phyloP scores from a whole-genome alignment of 2,797 vertebrate genomes.

The Huso huso region DNA sequence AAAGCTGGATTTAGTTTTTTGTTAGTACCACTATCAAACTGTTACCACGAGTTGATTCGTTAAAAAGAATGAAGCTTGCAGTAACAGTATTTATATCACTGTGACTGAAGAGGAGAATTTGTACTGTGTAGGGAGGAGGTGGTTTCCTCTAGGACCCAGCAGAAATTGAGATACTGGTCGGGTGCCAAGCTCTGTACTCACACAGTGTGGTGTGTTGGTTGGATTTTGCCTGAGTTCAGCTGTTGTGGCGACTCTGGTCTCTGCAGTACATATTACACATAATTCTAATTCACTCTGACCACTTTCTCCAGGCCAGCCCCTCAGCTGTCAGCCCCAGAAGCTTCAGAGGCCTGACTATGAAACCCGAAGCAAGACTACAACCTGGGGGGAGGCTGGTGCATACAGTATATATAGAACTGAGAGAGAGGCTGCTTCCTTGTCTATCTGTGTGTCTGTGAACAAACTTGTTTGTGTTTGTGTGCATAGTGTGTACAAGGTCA shows the following conservation, averaged over 20 bases:
- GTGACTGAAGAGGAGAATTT: no score
- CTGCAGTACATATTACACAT: conserved; percentile 55
- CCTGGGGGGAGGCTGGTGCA: not conserved
- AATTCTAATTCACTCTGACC: conserved; percentile 56
- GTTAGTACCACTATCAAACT: no score
- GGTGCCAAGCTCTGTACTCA: not conserved
- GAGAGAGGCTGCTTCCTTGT: no score
- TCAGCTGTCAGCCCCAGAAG: conserved; percentile 22
- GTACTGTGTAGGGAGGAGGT: no score
- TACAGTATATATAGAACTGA: no score
- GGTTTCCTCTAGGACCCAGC: not conserved
- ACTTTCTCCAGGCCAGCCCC: conserved; percentile 38
- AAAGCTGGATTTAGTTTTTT: no score
- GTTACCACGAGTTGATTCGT: no score
- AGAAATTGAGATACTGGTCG: not conserved
- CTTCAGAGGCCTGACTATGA: not conserved
- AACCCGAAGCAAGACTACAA: not conserved
- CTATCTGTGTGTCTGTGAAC: no score
- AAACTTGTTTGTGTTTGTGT: no score
- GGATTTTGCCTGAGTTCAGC: conserved; percentile 38
- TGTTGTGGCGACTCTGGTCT: conserved; percentile 55
- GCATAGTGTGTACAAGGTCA: no score
- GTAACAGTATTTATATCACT: no score
- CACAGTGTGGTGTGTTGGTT: not conserved
- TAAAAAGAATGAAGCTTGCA: no score